Evolutionary conservation across 2,113 vertebrate genomes (phyloP), one percentile per base, ranked within the genome.

Genomic region (Pelodiscus sinensis): DNA sequence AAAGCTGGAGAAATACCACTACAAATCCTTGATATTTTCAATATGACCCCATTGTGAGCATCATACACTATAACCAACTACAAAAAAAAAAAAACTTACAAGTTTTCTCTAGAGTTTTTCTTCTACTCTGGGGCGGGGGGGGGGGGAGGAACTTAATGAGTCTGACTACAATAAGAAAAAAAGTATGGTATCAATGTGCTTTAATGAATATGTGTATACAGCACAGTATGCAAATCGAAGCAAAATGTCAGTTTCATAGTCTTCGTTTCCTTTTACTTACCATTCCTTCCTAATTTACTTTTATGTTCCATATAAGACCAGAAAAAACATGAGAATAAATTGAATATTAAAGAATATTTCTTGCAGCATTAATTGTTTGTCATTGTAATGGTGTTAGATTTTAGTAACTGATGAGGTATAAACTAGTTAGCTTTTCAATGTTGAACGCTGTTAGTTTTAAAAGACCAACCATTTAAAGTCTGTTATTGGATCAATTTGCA

Each of bases 371-470:
- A 96, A 94, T 95, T 93, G 81, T 73, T 90, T 52, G 68, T 44
- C 92, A 91, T 84, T 93, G 93, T 97, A 94, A 94, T 95, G 86
- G 73, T 92, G 89, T 98, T 98, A 98, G 87, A 94, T 85, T 97
- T 97, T 90, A 97, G 96, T 93, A 90, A 96, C 78, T 88, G 92
- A 82, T 80, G 90, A 94, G 84, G 85, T 88, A 97, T 88, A 94
- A 95, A 92, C 95, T 96, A 97, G 95, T 90, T 96, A 97, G 95
- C 88, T 97, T 97, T 96, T 95, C 90, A 96, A 81, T 25, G 84
- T 96, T 94, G 94, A 93, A 97, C 78, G 82, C 2, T 97, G 95
- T 94, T 96, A 97, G 91, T 95, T 86, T 94, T 86, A 91, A 68
- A 85, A 89, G 87, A 92, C 57, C 81, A 85, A 91, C 87, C 65